A percentile compares a stretch with the other conserved stretches of the same genome.
Conservation (phyloP, 2,113 vertebrate genomes). For the Ranitomeya imitator region DNA sequence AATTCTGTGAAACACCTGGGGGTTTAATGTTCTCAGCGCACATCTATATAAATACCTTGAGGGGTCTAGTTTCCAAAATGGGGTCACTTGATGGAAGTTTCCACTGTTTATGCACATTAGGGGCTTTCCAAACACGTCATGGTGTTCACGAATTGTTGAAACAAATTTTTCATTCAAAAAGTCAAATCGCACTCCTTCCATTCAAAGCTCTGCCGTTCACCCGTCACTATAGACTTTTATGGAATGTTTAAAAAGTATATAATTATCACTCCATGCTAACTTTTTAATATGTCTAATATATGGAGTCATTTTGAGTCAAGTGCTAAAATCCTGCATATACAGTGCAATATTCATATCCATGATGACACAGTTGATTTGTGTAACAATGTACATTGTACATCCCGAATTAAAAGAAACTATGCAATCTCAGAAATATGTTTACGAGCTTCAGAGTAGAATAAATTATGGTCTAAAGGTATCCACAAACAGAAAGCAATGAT, state of each 20-base stretch:
- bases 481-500: constrained; percentile 10
- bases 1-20: too few relatives aligned
- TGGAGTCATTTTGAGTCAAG: not conserved
- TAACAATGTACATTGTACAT: not conserved
- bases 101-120: too few relatives aligned
- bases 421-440: not conserved
- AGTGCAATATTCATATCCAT: not conserved
- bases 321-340: not conserved
- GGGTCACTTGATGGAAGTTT: too few relatives aligned
- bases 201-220: too few relatives aligned
- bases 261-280: not conserved
- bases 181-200: too few relatives aligned
- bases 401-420: not conserved
- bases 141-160: too few relatives aligned
- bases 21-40: too few relatives aligned
- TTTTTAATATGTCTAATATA: not conserved
- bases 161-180: too few relatives aligned
- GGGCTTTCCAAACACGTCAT: too few relatives aligned
- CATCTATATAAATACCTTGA: too few relatives aligned
- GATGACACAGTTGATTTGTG: too few relatives aligned
- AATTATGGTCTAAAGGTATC: constrained; percentile 9
- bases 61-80: too few relatives aligned
- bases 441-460: not conserved
- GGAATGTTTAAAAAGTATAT: not conserved
- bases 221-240: not conserved